Percentiles rank a stretch among this genome's conserved stretches.
Conservation (phyloP, 2,113 vertebrate genomes). For the Mesoclemmys tuberculata region DNA sequence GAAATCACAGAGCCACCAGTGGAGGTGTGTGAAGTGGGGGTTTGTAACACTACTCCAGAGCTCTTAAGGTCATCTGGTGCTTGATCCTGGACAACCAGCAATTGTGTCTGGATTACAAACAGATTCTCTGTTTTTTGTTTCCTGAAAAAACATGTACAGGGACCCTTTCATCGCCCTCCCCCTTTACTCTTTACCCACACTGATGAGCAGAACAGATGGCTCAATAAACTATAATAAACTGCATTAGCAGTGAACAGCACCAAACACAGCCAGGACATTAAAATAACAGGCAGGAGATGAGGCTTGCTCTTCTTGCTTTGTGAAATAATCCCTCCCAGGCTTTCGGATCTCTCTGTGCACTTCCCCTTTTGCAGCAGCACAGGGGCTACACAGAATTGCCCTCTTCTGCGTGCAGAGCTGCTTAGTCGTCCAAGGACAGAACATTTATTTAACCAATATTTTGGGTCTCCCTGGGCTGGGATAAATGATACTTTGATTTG, state of each 20-base stretch:
- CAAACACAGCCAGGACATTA: conserved; percentile 23
- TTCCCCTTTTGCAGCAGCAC: background rate
- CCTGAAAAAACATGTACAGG: background rate
- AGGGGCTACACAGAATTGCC: conserved; percentile 1
- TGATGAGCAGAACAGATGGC: conserved; percentile 66
- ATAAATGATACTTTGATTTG: background rate
- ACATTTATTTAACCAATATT: conserved; percentile 32
- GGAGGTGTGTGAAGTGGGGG: background rate
- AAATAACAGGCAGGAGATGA: conserved; percentile 55
- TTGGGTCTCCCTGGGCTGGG: conserved; percentile 1
- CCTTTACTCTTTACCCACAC: background rate
- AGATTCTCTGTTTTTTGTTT: background rate
- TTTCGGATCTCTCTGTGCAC: background rate
- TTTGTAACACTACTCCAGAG: background rate
- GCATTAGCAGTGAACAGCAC: conserved; percentile 48
- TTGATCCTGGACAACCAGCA: background rate
- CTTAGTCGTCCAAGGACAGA: conserved; percentile 12
- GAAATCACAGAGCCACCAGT: background rate
- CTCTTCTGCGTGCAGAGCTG: background rate
- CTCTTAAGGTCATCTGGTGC: background rate
- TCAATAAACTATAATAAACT: conserved; percentile 44
- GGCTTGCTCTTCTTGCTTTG: conserved; percentile 6
- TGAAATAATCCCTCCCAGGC: conserved; percentile 42
- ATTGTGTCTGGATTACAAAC: background rate
- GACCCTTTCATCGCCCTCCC: background rate